phyloP scores from a whole-genome alignment of 1,140 invertebrate species.

The Branchinecta lindahli region DNA sequence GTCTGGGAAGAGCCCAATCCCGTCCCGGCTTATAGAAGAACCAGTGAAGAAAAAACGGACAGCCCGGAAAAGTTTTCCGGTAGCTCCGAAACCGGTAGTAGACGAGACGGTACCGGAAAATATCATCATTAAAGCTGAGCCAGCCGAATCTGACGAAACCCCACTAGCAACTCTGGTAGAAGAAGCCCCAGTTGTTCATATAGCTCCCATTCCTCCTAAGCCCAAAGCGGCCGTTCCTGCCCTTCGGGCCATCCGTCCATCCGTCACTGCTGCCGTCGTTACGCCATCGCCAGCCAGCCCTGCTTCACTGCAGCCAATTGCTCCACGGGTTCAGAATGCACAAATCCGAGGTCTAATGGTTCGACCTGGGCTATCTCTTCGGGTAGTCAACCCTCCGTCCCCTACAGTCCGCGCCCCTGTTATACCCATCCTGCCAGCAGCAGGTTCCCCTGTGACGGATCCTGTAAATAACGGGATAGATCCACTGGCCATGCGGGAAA shows the following conservation, averaged over 20 bases:
- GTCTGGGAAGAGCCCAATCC: background rate
- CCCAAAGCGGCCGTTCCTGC: background rate
- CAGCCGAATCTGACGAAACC: background rate
- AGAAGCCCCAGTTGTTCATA: background rate
- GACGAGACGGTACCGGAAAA: background rate
- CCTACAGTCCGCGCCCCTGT: background rate
- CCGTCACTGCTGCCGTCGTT: background rate
- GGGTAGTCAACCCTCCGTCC: background rate
- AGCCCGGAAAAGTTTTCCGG: background rate
- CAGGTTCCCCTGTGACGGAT: background rate
- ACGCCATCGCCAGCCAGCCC: background rate
- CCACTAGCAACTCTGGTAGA: background rate
- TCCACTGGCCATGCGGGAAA: background rate
- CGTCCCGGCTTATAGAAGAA: background rate
- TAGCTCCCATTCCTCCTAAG: background rate
- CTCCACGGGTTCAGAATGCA: background rate
- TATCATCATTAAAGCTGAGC: background rate
- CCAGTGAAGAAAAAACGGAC: background rate
- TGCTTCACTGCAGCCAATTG: conserved; percentile 11
- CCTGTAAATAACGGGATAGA: background rate
- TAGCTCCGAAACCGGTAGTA: background rate
- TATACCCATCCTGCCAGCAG: background rate
- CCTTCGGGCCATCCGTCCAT: background rate
- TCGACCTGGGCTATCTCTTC: too few relatives aligned
- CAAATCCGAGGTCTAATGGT: too few relatives aligned